Evolutionary conservation across 2,888 invertebrate species (phyloP), one percentile per base, ranked within the genome.

Genomic region (Caenorhabditis auriculariae): DNA sequence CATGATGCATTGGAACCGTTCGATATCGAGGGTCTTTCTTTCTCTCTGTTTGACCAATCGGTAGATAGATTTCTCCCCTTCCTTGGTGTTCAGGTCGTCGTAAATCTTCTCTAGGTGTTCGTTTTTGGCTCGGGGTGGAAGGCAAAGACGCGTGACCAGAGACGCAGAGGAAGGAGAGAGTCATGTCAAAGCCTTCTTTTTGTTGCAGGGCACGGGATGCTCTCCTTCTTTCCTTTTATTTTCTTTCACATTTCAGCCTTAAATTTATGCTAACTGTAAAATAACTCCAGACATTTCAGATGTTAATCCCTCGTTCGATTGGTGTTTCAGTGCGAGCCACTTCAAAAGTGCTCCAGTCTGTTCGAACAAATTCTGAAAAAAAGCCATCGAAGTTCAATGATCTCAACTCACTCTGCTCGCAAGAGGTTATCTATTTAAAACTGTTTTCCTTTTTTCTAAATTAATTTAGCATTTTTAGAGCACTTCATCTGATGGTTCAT

Each of bases 391-490:
- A 41, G 42, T 41, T 41, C 42, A 41, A 41, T 41, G 42, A 41
- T 41, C 42, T 41, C 42, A 41, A 15, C 42, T 41, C 42, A 19
- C 17, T 15, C 42, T 41, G 42, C 42, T 41, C 42, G 35, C 35
- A 32, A 32, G n/a, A n/a, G n/a, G 48, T 42, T 44, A 12, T 48
- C 48, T 48, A 48, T 48, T 48, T 43, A 48, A 48, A 48, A 48
- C 39, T 48, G 42, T 44, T 48, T 15, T 44, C 41, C 48, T 24
- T 48, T 48, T 52, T 53, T 53, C 47, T 29, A 53, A 53, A 51
- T 53, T 53, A 50, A 53, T 53, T 53, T 53, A 32, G 41, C 53
- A 29, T 54, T 53, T 53, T n/a, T 51, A 53, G 53, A 52, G 49
- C 49, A 27, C 53, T 53, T 53, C 54, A 37, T 54, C n/a, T n/a